Percentiles rank a stretch among this genome's conserved stretches.
Evolutionary conservation across 1,140 invertebrate species (phyloP).

Genomic region (Neodiprion pinetum): DNA sequence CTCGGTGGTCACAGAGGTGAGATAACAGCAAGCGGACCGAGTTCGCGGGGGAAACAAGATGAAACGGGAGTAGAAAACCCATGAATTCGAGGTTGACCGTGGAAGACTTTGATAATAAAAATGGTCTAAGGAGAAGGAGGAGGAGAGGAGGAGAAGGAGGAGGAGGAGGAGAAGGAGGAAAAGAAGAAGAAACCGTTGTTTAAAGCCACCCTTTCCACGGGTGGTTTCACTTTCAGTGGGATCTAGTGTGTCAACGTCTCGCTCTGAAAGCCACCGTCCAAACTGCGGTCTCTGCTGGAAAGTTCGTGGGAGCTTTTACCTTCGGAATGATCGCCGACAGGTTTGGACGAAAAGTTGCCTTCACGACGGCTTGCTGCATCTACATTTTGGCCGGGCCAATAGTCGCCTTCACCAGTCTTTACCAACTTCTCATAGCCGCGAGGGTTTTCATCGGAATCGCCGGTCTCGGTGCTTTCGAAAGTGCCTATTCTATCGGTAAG

Average conservation of each 20-base stretch:
- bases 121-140: neutral
- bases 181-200: neutral
- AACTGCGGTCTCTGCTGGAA: slow-evolving; percentile 57
- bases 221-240: slow-evolving; percentile 49
- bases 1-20: slow-evolving; percentile 53
- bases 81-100: neutral
- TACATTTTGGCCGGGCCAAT: slow-evolving; percentile 58
- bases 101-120: neutral
- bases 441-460: slow-evolving; percentile 62
- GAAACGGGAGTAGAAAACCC: neutral
- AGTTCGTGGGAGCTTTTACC: slow-evolving; percentile 59
- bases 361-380: slow-evolving; percentile 54
- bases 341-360: slow-evolving; percentile 60
- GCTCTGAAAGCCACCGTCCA: slow-evolving; percentile 56
- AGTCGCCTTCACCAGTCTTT: slow-evolving; percentile 58
- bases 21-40: neutral
- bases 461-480: slow-evolving; percentile 64
- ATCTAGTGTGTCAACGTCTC: slow-evolving; percentile 56
- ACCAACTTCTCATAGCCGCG: slow-evolving; percentile 57
- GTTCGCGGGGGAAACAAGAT: neutral
- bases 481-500: slow-evolving; percentile 65
- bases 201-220: neutral
- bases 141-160: neutral
- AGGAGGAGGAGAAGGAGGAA: neutral
- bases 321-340: slow-evolving; percentile 61